A percentile compares a stretch with the other conserved stretches of the same genome.
These are phyloP conservation scores for Acrocera orbiculus DNA, from an alignment of 2,888 invertebrate species.

Conservation along the genomic window DNA sequence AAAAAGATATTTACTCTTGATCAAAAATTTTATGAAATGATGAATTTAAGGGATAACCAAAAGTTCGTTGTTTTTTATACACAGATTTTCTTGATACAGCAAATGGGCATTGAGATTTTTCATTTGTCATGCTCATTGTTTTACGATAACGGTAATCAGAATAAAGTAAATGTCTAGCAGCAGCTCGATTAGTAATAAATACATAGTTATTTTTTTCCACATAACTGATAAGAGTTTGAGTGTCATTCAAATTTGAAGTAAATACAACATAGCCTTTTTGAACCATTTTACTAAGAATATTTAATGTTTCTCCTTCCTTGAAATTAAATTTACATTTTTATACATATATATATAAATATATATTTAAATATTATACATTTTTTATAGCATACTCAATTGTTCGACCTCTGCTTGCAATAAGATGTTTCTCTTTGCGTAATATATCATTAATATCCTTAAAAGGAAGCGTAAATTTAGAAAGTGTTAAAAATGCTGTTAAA, in stretches of 20 bases:
- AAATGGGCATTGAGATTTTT: conserved; percentile 53
- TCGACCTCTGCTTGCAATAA: conserved; percentile 52
- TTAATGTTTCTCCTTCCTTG: conserved; percentile 26
- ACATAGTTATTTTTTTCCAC: conserved; percentile 35
- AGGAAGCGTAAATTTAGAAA: conserved; percentile 68
- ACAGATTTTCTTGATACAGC: conserved; percentile 55
- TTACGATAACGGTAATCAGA: conserved; percentile 46
- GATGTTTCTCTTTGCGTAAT: conserved; percentile 42
- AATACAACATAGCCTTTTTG: conserved; percentile 25
- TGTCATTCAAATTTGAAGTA: conserved; percentile 24
- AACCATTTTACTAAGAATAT: conserved; percentile 23
- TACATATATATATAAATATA: conserved; percentile 1
- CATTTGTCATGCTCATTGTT: conserved; percentile 36
- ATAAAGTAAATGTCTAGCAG: conserved; percentile 51
- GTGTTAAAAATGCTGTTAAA: conserved; percentile 70
- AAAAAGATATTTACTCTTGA: conserved; percentile 39
- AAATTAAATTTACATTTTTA: conserved; percentile 3
- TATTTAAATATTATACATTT: conserved; percentile 30
- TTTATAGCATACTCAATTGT: conserved; percentile 47
- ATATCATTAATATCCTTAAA: conserved; percentile 54
- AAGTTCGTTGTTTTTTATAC: conserved; percentile 47
- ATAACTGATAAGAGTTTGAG: conserved; percentile 29
- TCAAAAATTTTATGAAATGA: no score
- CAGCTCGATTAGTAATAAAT: conserved; percentile 51
- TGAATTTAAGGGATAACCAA: conserved; percentile 47